phyloP scores from a whole-genome alignment of 1,140 invertebrate species.

The Pogonus chalceus region DNA sequence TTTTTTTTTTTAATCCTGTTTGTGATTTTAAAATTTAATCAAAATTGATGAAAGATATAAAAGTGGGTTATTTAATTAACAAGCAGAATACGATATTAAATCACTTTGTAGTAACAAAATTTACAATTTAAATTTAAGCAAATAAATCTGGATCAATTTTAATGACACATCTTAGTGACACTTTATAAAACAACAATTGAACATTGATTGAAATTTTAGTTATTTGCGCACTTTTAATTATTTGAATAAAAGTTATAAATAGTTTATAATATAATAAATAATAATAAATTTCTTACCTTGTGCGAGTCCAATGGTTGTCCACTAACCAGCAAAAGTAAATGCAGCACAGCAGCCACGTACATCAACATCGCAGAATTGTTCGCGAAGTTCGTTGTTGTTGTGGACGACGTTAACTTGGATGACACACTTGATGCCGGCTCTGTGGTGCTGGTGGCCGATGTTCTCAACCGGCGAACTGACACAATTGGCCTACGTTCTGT shows the following conservation, averaged over 20 bases:
- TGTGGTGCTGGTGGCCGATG: background rate
- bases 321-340: background rate
- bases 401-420: background rate
- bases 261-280: background rate
- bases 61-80: no score
- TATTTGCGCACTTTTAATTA: no score
- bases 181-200: no score
- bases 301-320: background rate
- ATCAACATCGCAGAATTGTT: conserved; percentile 5
- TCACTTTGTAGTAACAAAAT: no score
- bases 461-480: background rate
- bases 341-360: background rate
- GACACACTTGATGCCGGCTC: background rate
- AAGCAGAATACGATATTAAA: no score
- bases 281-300: background rate
- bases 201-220: background rate
- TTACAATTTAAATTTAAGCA: no score
- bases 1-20: no score
- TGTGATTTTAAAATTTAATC: no score
- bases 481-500: background rate
- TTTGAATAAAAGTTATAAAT: no score
- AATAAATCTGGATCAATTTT: no score
- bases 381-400: background rate
- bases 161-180: no score
- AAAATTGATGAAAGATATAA: no score